phyloP scores from a whole-genome alignment of 2,113 vertebrate species.

The Smithornis capensis region DNA sequence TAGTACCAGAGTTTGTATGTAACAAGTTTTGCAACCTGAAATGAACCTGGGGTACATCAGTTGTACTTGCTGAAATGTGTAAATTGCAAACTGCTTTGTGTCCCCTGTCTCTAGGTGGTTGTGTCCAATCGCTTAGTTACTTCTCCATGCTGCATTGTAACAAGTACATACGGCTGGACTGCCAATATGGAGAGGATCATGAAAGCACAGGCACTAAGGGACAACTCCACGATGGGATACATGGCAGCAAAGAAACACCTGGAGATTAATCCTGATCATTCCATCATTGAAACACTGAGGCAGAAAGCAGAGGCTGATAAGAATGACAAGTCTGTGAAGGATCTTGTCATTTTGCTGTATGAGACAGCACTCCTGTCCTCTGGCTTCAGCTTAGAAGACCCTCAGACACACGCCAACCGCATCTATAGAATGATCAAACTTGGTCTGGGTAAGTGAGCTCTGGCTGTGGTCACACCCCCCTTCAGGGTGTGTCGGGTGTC shows the following conservation, averaged over 20 bases:
- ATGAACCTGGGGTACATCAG: fast-evolving
- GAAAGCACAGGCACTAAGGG: constrained; percentile 82
- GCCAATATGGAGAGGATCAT: constrained; percentile 89
- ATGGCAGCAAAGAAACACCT: constrained; percentile 87
- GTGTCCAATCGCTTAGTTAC: constrained; percentile 82
- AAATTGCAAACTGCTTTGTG: fast-evolving
- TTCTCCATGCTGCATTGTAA: constrained; percentile 79
- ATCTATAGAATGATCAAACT: constrained; percentile 95
- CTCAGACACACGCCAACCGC: constrained; percentile 85
- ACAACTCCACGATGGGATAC: constrained; percentile 87
- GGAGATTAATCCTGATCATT: constrained; percentile 82
- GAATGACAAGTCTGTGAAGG: constrained; percentile 87
- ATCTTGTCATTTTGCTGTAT: constrained; percentile 82
- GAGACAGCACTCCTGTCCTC: constrained; percentile 83
- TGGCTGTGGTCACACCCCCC: fast-evolving
- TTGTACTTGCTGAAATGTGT: fast-evolving
- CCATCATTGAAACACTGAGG: constrained; percentile 81
- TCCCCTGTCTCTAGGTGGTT: constrained; percentile 64
- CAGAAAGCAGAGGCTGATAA: constrained; percentile 87
- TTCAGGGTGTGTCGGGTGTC: fast-evolving
- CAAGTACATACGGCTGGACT: constrained; percentile 83
- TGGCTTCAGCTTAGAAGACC: constrained; percentile 84
- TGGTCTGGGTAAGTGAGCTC: constrained; percentile 81
- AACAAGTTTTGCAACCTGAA: fast-evolving
- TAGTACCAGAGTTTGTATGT: fast-evolving